A percentile compares a stretch with the other conserved stretches of the same genome.
phyloP scores from a whole-genome alignment of 1,140 invertebrate species.

The Drosophila oshimai region DNA sequence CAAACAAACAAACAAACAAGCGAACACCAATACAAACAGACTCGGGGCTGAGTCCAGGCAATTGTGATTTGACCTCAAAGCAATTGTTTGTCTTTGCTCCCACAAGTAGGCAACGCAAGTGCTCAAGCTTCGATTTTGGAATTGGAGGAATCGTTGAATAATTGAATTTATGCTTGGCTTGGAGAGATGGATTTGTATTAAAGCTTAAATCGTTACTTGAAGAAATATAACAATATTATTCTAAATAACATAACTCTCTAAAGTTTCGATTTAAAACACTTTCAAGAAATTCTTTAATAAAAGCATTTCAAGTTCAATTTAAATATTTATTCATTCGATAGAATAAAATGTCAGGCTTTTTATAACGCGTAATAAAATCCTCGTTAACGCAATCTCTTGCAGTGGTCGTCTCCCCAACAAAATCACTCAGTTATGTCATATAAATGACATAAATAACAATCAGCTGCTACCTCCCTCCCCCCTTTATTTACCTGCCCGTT shows the following conservation, averaged over 20 bases:
- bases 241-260: no score
- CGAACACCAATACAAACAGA: conserved; percentile 19
- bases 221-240: no score
- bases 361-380: no score
- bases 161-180: no score
- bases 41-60: conserved; percentile 8
- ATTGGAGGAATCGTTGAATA: background rate
- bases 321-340: no score
- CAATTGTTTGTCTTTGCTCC: conserved; percentile 29
- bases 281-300: no score
- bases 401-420: background rate
- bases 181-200: no score
- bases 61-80: conserved; percentile 31
- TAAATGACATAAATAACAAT: conserved; percentile 26
- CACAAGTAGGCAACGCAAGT: conserved; percentile 14
- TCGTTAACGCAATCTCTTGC: background rate
- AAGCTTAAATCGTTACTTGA: no score
- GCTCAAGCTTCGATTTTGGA: no score
- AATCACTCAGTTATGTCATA: conserved; percentile 2
- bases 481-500: background rate
- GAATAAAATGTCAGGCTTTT: no score
- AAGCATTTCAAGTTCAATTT: no score
- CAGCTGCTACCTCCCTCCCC: background rate
- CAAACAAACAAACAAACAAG: conserved; percentile 7
- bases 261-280: no score